A percentile compares a stretch with the other conserved stretches of the same genome.
Evolutionary conservation across 2,797 vertebrate species (phyloP).

Genomic region (Lepus oiostolus): DNA sequence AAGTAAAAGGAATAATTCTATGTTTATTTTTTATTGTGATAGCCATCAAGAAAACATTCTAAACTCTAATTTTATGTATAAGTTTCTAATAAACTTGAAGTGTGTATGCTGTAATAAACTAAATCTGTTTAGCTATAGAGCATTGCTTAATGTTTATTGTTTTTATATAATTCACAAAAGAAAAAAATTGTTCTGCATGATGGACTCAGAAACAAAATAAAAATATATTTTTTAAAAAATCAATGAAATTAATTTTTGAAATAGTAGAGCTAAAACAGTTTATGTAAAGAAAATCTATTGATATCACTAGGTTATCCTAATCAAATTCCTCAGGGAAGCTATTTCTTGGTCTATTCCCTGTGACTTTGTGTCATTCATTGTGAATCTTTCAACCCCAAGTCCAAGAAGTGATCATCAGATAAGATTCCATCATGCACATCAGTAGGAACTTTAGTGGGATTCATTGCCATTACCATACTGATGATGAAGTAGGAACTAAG

Average conservation of each 20-base stretch:
- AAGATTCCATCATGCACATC: fast-evolving
- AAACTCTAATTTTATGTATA: not conserved
- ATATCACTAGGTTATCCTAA: not conserved
- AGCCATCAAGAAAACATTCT: not conserved
- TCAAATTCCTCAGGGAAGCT: not conserved
- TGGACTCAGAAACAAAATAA: not conserved
- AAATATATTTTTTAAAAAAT: no score
- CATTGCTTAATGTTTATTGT: not conserved
- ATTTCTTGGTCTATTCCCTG: not conserved
- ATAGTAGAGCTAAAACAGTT: not conserved
- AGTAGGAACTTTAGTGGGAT: not conserved
- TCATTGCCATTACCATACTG: not conserved
- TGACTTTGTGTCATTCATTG: not conserved
- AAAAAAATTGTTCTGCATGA: not conserved
- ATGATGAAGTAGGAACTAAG: not conserved
- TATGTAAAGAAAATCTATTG: constrained; percentile 6
- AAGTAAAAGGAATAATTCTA: not conserved
- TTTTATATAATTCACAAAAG: not conserved
- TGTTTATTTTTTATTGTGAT: not conserved
- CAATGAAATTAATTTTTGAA: not conserved
- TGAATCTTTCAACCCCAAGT: not conserved
- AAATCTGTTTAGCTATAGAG: not conserved
- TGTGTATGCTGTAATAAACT: not conserved
- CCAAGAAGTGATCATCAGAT: not conserved
- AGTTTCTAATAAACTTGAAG: not conserved